Base-by-base conservation (phyloP, 2,113 vertebrate genomes). In the Melanerpes aurifrons region DNA sequence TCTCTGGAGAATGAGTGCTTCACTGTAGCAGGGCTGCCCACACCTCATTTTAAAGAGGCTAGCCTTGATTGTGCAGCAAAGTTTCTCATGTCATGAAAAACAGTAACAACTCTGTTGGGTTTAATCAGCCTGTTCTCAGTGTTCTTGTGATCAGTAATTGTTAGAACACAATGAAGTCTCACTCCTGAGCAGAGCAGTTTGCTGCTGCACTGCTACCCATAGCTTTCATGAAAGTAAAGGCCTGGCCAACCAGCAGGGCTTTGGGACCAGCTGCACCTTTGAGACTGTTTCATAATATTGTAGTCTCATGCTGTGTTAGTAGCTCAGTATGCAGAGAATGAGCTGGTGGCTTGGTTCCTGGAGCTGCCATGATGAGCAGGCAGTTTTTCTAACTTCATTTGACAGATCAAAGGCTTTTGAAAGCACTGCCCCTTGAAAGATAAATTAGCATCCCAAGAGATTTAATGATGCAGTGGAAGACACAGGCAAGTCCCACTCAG, bases 401-500 rank as follows among this genome's bases (percentile, higher is more conserved):
- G 85, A 69, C 62, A 92, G 86, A 80, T 93, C 37, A 79, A 61
- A 90, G 58, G 24, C 63, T 89, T 87, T 91, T 87, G 71, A 86
- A 95, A 74, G 79, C 43, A 61, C 28, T 94, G 64, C 29, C 79
- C n/a, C 29, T 66, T 89, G 70, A 80, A 88, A 82, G 59, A 77
- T 63, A 63, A 95, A 92, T 94, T 90, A 82, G 47, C 87, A 79
- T 86, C 58, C 82, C 45, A 16, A 56, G 91, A 93, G 79, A 71
- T 57, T 31, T 84, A 71, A 71, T 59, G 76, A 58, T 62, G 35
- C 17, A 77, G 62, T 81, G 47, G 68, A 71, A 73, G 84, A 90
- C 76, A 40, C 22, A 47, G 73, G 68, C 50, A 35, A n/a, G 89
- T 87, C 5, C 2, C 78, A 67, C 68, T 80, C 63, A 54, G 21